Base-by-base conservation (phyloP, 2,797 vertebrate species). In the Pogonophryne albipinna region DNA sequence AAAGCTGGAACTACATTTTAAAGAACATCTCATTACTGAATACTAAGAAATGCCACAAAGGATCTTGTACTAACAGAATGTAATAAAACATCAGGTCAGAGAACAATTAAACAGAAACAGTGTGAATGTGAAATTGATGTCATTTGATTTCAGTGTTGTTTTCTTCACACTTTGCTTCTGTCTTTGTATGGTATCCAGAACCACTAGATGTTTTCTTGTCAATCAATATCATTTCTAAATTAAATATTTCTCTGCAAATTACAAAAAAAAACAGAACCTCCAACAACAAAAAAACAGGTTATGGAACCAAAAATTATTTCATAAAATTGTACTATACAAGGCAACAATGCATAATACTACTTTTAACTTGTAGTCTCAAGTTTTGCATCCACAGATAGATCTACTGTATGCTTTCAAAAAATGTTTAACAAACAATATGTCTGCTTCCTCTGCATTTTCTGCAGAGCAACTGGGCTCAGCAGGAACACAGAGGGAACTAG, bases 401-500 rank as follows among this genome's bases (percentile, higher is more conserved):
- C 49, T 65, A 12, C 34, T 38, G 50, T 41, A 38, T 71, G 72
- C 53, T 67, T 85, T 82, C n/a, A 61, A 80, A 88, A 9, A 7
- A 83, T 75, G 74, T 82, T 79, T 80, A 86, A 83, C 78, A 83
- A 57, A 70, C 79, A 85, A 89, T 82, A 75, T 79, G 82, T 42
- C 74, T 86, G 85, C 83, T 85, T 85, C 66, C 78, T 80, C 79
- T 87, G 85, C 86, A 77, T 85, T 88, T 88, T 91, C 76, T 78
- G 77, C 69, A 83, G 79, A 85, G 79, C 74, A 79, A 80, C 79
- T 85, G 76, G 82, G 83, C 90, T 91, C 89, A 87, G 87, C 84
- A 74, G 83, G 89, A 84, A 85, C 74, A 82, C 88, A 88, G 90
- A 91, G 87, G 84, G 85, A 92, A 94, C 91, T 91, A 93, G 90